Base-by-base conservation (phyloP, 2,888 invertebrate genomes). In the Horisme vitalbata region DNA sequence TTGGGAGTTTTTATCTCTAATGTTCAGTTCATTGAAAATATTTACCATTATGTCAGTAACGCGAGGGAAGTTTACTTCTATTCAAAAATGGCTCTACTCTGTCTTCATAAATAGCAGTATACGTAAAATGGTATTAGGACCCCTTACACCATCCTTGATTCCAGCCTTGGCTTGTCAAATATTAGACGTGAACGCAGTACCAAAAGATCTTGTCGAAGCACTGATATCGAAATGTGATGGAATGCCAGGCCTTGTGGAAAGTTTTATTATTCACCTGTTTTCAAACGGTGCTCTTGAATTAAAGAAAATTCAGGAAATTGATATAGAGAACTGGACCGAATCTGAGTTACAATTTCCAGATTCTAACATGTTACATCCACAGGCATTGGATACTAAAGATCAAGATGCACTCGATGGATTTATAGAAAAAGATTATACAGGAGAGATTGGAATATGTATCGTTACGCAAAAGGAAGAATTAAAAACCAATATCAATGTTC, bases 91-190 rank as follows among this genome's bases (percentile, higher is more conserved):
- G 80, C 73, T 89, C 9, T 90, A 87, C 58, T 71, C 66, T 49
- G 74, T 88, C 2, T 86, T 90, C 55, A 74, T 82, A 26, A 76
- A 78, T 39, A 68, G 66, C 41, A 75, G 65, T 36, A 71, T 91
- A 31, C 80, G 83, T 56, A 86, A 89, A 69, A 79, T 86, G 26
- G 67, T 78, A 3, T 61, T 93, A 36, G 70, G 70, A 0, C 83
- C 89, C 9, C 59, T 93, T 38, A 59, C 77, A 13, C 45, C 71
- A 0, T 56, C 68, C 2, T 79, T 80, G 70, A 75, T 92, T 30
- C 75, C 91, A 1, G 72, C 90, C 14, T 74, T 93, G 15, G 91
- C 91, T 15, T 93, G 93, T 55, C 92, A 92, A 74, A 85, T 93
- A 61, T 74, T 93, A 52, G 89, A 91, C 34, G 92, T 92, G 0